phyloP scores from a whole-genome alignment of 2,888 invertebrate species.

The Leuctra nigra region DNA sequence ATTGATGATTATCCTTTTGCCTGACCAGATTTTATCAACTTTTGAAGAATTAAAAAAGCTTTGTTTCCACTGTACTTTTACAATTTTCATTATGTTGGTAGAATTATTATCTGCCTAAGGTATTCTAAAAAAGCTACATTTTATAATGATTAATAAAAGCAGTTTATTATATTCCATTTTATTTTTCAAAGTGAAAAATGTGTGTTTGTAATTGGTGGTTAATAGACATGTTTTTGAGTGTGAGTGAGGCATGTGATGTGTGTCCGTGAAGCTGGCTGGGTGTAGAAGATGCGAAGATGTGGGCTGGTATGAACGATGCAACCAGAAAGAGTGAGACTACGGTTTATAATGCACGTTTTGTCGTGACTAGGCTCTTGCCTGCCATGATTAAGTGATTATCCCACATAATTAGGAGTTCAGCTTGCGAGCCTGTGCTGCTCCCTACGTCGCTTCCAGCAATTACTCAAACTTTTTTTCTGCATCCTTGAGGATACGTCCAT shows the following conservation, averaged over 20 bases:
- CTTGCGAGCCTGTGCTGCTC: slow-evolving; percentile 5
- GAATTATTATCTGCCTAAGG: too few relatives aligned
- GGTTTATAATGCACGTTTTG: slow-evolving; percentile 19
- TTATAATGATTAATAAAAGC: too few relatives aligned
- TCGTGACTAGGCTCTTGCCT: slow-evolving; percentile 25
- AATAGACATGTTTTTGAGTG: too few relatives aligned
- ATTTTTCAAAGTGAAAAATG: too few relatives aligned
- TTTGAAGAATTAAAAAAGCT: too few relatives aligned
- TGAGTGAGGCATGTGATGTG: background rate
- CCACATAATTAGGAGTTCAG: slow-evolving; percentile 26
- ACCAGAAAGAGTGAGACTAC: background rate
- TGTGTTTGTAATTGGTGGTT: too few relatives aligned
- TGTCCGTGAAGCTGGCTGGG: background rate
- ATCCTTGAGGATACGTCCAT: slow-evolving; percentile 7
- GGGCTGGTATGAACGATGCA: background rate
- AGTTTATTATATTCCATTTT: too few relatives aligned
- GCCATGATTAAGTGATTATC: slow-evolving; percentile 28
- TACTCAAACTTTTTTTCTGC: slow-evolving; percentile 2
- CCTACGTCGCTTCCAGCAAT: slow-evolving; percentile 2
- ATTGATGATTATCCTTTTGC: too few relatives aligned
- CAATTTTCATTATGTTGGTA: too few relatives aligned
- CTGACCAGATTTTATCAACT: too few relatives aligned
- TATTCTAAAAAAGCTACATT: too few relatives aligned
- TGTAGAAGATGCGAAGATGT: background rate
- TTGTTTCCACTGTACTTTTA: too few relatives aligned